These are phyloP conservation scores for Lepus oiostolus DNA, from an alignment of 2,797 vertebrate genomes.

Conservation along the genomic window DNA sequence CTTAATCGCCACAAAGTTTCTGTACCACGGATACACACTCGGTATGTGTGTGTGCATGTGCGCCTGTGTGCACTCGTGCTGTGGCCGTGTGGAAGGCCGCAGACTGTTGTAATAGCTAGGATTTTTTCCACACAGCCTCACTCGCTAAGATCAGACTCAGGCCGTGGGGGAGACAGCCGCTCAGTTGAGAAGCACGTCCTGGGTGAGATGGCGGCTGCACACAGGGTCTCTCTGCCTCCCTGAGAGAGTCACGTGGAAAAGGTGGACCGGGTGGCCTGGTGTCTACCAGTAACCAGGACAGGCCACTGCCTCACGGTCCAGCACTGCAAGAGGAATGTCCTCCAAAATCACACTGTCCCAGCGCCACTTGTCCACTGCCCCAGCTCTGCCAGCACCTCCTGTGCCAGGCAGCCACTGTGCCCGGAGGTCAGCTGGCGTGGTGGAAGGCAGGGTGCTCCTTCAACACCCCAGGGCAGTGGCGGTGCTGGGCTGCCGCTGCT, in stretches of 20 bases:
- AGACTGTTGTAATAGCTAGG: background rate
- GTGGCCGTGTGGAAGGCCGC: slow-evolving; percentile 10
- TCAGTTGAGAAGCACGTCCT: background rate
- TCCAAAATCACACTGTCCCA: background rate
- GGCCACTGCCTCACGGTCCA: background rate
- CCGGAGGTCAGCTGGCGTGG: background rate
- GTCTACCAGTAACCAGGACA: background rate
- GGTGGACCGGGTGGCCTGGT: background rate
- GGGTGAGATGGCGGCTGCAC: background rate
- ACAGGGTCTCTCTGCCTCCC: background rate
- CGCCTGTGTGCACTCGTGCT: background rate
- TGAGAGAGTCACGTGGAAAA: background rate
- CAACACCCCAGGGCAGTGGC: background rate
- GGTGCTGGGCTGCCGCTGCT: background rate
- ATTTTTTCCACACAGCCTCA: background rate
- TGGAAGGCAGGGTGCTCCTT: background rate
- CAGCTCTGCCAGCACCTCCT: background rate
- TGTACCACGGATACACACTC: background rate
- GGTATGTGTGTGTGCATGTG: too few species aligned
- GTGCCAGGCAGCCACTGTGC: background rate
- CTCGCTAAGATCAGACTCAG: background rate
- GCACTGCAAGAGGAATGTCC: background rate
- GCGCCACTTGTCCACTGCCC: background rate
- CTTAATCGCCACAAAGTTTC: background rate
- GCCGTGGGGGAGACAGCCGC: background rate